A percentile compares a stretch with the other conserved stretches of the same genome.
These are phyloP conservation scores for Metopia argyrocephala DNA, from an alignment of 2,888 invertebrate genomes.

Conservation along the genomic window DNA sequence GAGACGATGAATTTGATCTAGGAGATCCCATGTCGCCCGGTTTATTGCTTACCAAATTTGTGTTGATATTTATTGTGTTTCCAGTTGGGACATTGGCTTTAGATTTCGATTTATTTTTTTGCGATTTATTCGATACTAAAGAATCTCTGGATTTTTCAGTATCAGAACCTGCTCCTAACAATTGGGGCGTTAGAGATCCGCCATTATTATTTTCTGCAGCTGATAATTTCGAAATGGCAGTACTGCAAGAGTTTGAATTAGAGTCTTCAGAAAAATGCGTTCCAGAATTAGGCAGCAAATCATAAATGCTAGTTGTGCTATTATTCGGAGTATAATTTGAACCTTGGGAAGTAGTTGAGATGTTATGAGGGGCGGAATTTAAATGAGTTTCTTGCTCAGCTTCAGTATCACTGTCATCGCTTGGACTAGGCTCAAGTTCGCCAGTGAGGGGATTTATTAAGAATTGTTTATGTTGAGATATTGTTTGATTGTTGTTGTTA, in stretches of 20 bases:
- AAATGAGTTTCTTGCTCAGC: slow-evolving; percentile 77
- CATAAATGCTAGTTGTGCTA: slow-evolving; percentile 65
- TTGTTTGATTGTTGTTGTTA: slow-evolving; percentile 22
- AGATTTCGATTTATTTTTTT: slow-evolving; percentile 67
- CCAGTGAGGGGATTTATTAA: slow-evolving; percentile 94
- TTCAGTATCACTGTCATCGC: slow-evolving; percentile 83
- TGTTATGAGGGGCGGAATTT: slow-evolving; percentile 17
- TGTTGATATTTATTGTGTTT: slow-evolving; percentile 23
- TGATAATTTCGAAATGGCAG: slow-evolving; percentile 80
- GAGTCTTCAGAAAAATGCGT: slow-evolving; percentile 77
- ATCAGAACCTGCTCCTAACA: slow-evolving; percentile 80
- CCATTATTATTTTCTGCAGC: slow-evolving; percentile 77
- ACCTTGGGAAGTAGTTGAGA: slow-evolving; percentile 34
- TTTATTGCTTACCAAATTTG: slow-evolving; percentile 65
- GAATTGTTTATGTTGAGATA: slow-evolving; percentile 82
- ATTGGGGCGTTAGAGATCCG: slow-evolving; percentile 77
- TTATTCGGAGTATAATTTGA: slow-evolving; percentile 46
- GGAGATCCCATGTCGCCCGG: slow-evolving; percentile 56
- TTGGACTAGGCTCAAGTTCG: slow-evolving; percentile 89
- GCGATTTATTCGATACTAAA: slow-evolving; percentile 79
- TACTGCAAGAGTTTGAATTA: slow-evolving; percentile 79
- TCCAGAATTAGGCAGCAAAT: slow-evolving; percentile 68
- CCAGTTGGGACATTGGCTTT: slow-evolving; percentile 25
- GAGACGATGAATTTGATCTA: slow-evolving; percentile 67
- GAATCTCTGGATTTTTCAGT: slow-evolving; percentile 78